Base-by-base conservation (phyloP, 2,888 invertebrate genomes). In the Cantharis flavilabris region DNA sequence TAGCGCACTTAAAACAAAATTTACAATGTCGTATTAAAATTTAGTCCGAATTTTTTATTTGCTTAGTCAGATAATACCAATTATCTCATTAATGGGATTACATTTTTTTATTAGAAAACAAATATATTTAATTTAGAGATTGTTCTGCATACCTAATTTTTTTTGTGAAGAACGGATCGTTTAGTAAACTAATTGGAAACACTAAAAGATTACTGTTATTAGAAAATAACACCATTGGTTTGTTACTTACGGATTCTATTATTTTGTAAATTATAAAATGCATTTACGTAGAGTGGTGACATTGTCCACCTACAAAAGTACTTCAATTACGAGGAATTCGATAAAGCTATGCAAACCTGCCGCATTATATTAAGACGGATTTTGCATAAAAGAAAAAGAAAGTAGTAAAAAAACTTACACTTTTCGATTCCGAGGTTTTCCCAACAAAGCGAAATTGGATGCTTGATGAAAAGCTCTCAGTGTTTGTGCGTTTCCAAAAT, bases 251-350 rank as follows among this genome's bases (percentile, higher is more conserved):
- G 86, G 78, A 88, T 90, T 86, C 84, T 85, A 81, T 87, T 88
- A 77, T 86, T 91, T 65, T 90, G 89, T 30, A 91, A 89, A 82
- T 90, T 91, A 86, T 93, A 93, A 85, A 91, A 93, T 0, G 93
- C 93, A 83, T 93, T 93, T 2, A 92, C 91, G 30, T 90, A 88
- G 16, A 92, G 90, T 0, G 91, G 90, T 3, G 88, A 88, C 76
- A 85, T 84, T 67, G 84, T 86, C 88, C 88, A 89, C 67, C 88
- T 88, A 72, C 70, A 82, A 81, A 13, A 62, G 20, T 23, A 20
- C 1, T 20, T 20, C 20, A 3, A 20, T 20, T 20, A 20, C 16
- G 16, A 16, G 16, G 16, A 16, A 16, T 16, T 16, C 16, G 16
- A 1, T 16, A n/a, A n/a, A n/a, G n/a, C n/a, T n/a, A n/a, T n/a